phyloP scores from a whole-genome alignment of 2,888 invertebrate species.

The Dicranocentrus wangi region DNA sequence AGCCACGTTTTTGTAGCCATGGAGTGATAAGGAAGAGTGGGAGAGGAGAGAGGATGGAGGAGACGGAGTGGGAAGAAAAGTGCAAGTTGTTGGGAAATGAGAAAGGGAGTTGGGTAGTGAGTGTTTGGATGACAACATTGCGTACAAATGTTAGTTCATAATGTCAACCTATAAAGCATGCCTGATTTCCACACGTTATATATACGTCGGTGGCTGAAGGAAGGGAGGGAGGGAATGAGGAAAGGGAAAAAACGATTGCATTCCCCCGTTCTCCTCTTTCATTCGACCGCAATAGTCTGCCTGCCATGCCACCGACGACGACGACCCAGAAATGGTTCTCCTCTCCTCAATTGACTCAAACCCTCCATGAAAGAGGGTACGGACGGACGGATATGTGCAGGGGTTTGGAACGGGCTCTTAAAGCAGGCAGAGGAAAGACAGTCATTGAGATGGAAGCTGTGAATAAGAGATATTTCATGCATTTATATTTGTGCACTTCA shows the following conservation, averaged over 20 bases:
- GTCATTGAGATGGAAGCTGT: background rate
- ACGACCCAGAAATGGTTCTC: no score
- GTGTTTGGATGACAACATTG: constrained; percentile 44
- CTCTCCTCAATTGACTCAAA: background rate
- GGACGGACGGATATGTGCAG: background rate
- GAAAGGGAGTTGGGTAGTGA: constrained; percentile 29
- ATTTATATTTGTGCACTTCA: background rate
- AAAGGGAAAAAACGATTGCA: constrained; percentile 44
- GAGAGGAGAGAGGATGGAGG: background rate
- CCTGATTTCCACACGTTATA: constrained; percentile 58
- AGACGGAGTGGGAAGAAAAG: background rate
- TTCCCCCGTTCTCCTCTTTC: constrained; percentile 1
- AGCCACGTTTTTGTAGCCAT: no score
- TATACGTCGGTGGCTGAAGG: constrained; percentile 49
- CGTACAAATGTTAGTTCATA: constrained; percentile 63
- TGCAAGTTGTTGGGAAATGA: background rate
- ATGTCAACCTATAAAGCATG: constrained; percentile 62
- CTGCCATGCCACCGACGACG: no score
- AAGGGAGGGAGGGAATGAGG: no score
- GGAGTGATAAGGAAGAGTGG: no score
- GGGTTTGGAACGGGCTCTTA: background rate
- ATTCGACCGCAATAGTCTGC: background rate
- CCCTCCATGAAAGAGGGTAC: background rate
- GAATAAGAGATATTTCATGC: constrained; percentile 14
- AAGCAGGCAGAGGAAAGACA: background rate